Percentiles rank a stretch among this genome's conserved stretches.
phyloP scores from a whole-genome alignment of 2,797 vertebrate genomes.

The Linurgus olivaceus region DNA sequence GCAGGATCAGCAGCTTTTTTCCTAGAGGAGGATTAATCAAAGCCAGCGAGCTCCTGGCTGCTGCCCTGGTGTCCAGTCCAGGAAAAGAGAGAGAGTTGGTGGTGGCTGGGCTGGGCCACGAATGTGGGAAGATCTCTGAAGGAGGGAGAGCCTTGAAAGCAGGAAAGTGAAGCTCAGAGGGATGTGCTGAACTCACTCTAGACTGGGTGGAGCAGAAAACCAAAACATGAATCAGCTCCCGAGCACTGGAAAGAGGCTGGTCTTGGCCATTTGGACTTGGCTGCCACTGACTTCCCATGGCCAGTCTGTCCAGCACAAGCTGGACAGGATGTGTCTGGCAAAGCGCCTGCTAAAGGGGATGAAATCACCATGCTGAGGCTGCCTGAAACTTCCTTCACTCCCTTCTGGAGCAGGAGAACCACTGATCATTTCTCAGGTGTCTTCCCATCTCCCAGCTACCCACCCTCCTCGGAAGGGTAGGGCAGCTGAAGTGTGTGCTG shows the following conservation, averaged over 20 bases:
- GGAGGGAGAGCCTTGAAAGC: slow-evolving; percentile 5
- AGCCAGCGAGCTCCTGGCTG: slow-evolving; percentile 35
- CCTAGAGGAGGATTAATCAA: slow-evolving; percentile 30
- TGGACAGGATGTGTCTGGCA: slow-evolving; percentile 14
- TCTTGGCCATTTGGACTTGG: slow-evolving; percentile 30
- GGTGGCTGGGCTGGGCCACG: not conserved
- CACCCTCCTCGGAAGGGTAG: not conserved
- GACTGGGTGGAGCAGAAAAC: slow-evolving; percentile 27
- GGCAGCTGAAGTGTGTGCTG: not conserved
- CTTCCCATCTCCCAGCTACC: not conserved
- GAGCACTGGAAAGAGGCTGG: not conserved
- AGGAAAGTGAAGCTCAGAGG: not conserved
- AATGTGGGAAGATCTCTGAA: slow-evolving; percentile 1
- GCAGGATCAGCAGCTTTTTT: slow-evolving; percentile 23
- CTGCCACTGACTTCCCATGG: not conserved
- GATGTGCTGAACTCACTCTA: not conserved
- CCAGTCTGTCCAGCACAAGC: not conserved
- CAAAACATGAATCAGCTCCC: slow-evolving; percentile 44
- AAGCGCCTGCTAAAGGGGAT: not conserved
- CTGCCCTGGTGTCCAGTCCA: slow-evolving; percentile 16
- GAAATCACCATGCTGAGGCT: not conserved
- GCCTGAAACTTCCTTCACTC: not conserved
- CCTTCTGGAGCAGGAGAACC: not conserved
- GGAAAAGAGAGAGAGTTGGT: not conserved
- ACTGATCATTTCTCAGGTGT: not conserved